These are phyloP conservation scores for Steatocranus sp. DNA, from an alignment of 2,797 vertebrate species.

Conservation along the genomic window DNA sequence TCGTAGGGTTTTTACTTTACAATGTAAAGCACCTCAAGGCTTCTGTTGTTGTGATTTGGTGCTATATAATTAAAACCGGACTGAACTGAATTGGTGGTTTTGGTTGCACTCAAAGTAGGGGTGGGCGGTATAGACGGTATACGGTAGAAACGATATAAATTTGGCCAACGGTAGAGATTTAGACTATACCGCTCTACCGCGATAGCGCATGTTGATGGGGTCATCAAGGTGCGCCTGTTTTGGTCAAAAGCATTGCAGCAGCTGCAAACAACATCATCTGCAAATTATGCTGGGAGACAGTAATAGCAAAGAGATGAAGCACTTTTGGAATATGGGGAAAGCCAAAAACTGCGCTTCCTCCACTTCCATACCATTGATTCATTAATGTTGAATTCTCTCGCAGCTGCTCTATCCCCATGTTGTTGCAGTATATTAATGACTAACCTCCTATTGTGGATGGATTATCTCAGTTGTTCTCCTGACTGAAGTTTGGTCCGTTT, in stretches of 20 bases:
- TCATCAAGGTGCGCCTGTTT: neutral
- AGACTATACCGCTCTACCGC: neutral
- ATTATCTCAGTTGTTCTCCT: no score
- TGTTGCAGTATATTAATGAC: rapidly evolving
- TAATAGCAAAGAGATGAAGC: rapidly evolving
- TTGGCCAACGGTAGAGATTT: neutral
- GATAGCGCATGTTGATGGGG: rapidly evolving
- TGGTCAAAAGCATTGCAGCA: neutral
- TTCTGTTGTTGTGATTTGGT: neutral
- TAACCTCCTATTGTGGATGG: no score
- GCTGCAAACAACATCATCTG: neutral
- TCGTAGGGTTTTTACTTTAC: neutral
- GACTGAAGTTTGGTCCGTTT: no score
- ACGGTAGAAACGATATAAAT: neutral
- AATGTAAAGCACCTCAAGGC: neutral
- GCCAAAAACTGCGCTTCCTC: neutral
- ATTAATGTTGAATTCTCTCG: neutral
- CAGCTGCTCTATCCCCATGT: neutral
- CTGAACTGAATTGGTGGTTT: neutral
- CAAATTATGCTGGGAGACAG: neutral
- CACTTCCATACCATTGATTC: rapidly evolving
- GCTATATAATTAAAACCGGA: neutral
- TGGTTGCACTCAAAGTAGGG: neutral
- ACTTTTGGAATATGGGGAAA: rapidly evolving
- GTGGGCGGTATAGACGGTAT: neutral